Evolutionary conservation across 2,113 vertebrate genomes (phyloP), one percentile per base, ranked within the genome.

Genomic region (Marcusenius ussheri): DNA sequence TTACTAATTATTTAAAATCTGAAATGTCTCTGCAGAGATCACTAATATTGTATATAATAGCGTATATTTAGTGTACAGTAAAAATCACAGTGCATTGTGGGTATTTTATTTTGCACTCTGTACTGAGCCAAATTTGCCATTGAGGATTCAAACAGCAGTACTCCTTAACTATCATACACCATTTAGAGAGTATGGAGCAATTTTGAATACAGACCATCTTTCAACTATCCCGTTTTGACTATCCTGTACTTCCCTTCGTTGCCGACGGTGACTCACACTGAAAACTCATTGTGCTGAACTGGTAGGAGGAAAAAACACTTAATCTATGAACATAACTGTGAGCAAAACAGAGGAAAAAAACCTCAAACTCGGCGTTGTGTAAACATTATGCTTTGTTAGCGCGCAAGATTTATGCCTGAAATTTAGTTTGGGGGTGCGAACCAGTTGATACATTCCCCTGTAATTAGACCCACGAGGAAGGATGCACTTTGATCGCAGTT

Each of bases 391-490:
- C 35, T 80, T 80, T 80, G 74, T 80, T 39, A 80, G 74, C 74
- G 35, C 17, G 5, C 15, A 80, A 42, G 74, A 80, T 80, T 80
- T 80, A 80, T 80, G 74, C 74, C 17, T 80, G 74, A 42, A 80
- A 80, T 80, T 87, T 56, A 87, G 49, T 87, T 53, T 87, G 86
- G 86, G 27, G 86, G 86, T 80, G 74, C 31, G 74, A 80, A 80
- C 74, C 74, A 80, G 74, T 80, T 80, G 74, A 80, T 80, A 80
- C 74, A 80, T 39, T 80, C 35, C 31, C 74, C n/a, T 80, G 74
- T 80, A 80, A 80, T 80, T 80, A 80, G 74, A 42, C 74, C 74
- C 62, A 70, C n/a, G n/a, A 70, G 62, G 11, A 27, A 70, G 62
- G 62, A 70, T 70, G 62, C 62, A 70, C 62, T 70, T 70, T 70